Conservation (phyloP, 1,140 invertebrate species). For the Calliopsis andreniformis region DNA sequence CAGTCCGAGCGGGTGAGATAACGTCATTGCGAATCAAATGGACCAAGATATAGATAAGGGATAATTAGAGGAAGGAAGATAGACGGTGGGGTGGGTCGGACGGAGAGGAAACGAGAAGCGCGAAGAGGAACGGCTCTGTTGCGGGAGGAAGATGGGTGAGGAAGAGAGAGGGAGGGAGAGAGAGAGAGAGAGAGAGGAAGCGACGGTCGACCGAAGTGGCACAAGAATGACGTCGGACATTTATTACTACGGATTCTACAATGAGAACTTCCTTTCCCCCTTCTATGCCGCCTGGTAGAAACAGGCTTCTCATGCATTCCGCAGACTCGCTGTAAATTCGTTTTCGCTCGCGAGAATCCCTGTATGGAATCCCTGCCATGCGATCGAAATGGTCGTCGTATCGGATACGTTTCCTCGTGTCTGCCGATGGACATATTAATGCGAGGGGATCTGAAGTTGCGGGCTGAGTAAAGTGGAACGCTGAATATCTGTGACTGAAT, state of each 20-base stretch:
- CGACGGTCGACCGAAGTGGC: constrained; percentile 49
- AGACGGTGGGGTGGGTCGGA: constrained; percentile 64
- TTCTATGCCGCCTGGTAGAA: constrained; percentile 41
- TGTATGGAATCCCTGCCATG: constrained; percentile 18
- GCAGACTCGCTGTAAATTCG: constrained; percentile 7
- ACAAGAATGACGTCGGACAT: constrained; percentile 75
- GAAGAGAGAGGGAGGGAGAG: constrained; percentile 3
- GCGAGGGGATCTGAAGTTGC: constrained; percentile 19
- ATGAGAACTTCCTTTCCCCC: constrained; percentile 70
- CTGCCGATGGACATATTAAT: constrained; percentile 18
- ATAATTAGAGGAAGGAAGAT: constrained; percentile 80
- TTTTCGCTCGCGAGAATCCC: constrained; percentile 8
- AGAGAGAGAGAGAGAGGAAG: constrained; percentile 15
- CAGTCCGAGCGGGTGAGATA: constrained; percentile 77
- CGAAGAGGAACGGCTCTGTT: constrained; percentile 5
- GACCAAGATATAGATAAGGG: constrained; percentile 81
- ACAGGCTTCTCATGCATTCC: constrained; percentile 23
- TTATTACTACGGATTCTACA: constrained; percentile 78
- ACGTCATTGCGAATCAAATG: constrained; percentile 80
- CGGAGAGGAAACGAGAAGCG: constrained; percentile 48
- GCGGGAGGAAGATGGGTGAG: constrained; percentile 22
- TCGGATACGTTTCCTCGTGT: constrained; percentile 9
- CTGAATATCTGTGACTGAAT: neutral
- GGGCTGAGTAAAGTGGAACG: constrained; percentile 20
- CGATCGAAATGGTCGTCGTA: constrained; percentile 1